phyloP scores from a whole-genome alignment of 2,888 invertebrate genomes.

The Conomelus anceps region DNA sequence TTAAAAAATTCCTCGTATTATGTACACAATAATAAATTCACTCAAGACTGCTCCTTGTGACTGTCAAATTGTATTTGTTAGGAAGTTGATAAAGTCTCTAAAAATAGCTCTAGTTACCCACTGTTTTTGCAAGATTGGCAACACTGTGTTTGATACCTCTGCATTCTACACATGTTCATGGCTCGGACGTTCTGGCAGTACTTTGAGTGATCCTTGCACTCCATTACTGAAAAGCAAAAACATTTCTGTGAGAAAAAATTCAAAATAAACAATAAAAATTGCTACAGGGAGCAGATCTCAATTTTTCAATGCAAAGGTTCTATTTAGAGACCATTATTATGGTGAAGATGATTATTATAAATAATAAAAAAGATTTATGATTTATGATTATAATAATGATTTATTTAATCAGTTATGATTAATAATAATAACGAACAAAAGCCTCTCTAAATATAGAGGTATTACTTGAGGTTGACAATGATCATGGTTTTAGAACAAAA shows the following conservation, averaged over 20 bases:
- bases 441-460: no score
- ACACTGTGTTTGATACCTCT: constrained; percentile 77
- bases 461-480: no score
- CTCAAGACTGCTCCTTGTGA: background rate
- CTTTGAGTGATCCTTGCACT: constrained; percentile 73
- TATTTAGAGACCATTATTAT: no score
- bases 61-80: background rate
- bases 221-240: constrained; percentile 48
- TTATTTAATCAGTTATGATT: no score
- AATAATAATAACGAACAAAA: no score
- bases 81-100: background rate
- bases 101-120: constrained; percentile 7
- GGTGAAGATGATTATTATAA: no score
- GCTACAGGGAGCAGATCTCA: background rate
- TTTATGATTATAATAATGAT: no score
- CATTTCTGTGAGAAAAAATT: constrained; percentile 16
- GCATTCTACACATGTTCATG: constrained; percentile 81
- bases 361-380: no score
- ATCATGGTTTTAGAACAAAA: no score
- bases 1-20: background rate
- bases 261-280: background rate
- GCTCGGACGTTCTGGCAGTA: constrained; percentile 81
- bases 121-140: constrained; percentile 65
- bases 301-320: no score
- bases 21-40: background rate